phyloP scores from a whole-genome alignment of 1,140 invertebrate genomes.

The Pinna nobilis region DNA sequence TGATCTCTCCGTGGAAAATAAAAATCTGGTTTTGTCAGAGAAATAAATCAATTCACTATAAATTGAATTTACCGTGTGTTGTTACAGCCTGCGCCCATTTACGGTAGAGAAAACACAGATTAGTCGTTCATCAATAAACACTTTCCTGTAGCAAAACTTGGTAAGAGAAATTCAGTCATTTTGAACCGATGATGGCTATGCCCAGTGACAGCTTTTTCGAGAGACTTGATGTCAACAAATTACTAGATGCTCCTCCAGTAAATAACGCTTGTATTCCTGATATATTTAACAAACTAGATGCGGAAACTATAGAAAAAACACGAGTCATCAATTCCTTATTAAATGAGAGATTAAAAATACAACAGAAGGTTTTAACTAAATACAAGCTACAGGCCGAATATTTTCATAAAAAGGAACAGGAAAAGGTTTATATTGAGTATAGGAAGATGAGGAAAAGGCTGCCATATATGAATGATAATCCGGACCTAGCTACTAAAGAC shows the following conservation, averaged over 20 bases:
- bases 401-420: conserved; percentile 44
- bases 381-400: conserved; percentile 49
- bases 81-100: too few relatives aligned
- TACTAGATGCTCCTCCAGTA: conserved; percentile 50
- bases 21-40: too few relatives aligned
- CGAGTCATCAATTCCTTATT: conserved; percentile 60
- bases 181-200: too few relatives aligned
- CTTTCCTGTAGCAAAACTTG: too few relatives aligned
- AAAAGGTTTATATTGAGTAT: conserved; percentile 48
- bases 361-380: conserved; percentile 57
- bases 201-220: conserved; percentile 20
- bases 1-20: too few relatives aligned
- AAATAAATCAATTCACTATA: too few relatives aligned
- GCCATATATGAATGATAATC: conserved; percentile 52
- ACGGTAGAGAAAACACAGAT: too few relatives aligned
- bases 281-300: conserved; percentile 65
- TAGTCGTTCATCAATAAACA: too few relatives aligned
- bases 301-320: conserved; percentile 60
- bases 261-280: conserved; percentile 65
- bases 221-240: conserved; percentile 4
- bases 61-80: too few relatives aligned
- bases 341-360: conserved; percentile 46
- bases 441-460: conserved; percentile 47
- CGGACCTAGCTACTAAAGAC: conserved; percentile 42
- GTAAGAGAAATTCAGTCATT: too few relatives aligned